These are phyloP conservation scores for Porites lobata DNA, from an alignment of 92 coral and sea anemone species.

Conservation along the genomic window DNA sequence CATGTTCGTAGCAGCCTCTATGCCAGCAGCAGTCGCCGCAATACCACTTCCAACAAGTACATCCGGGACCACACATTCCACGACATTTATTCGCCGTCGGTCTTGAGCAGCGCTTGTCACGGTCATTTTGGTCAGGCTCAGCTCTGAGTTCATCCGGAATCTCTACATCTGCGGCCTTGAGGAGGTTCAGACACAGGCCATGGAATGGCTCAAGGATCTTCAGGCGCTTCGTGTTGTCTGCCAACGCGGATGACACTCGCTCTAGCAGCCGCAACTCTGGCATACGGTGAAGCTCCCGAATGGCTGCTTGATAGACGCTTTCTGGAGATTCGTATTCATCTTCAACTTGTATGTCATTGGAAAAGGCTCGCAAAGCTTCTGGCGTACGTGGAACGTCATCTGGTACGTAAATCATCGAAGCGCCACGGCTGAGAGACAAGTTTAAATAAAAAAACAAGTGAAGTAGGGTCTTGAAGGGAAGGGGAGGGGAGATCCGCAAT, in stretches of 20 bases:
- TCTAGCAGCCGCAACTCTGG: conserved; percentile 39
- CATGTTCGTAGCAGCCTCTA: neutral
- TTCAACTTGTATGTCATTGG: neutral
- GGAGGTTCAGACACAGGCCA: neutral
- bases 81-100: neutral
- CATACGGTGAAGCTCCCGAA: conserved; percentile 22
- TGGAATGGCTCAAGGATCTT: neutral
- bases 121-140: neutral
- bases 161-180: neutral
- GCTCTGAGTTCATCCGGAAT: neutral
- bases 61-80: neutral
- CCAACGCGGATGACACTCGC: conserved; percentile 38
- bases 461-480: neutral
- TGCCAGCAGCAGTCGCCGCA: conserved; percentile 16
- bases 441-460: neutral
- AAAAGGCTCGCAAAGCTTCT: conserved; percentile 27
- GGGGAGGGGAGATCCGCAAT: no score
- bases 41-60: neutral
- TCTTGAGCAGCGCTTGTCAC: neutral
- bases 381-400: conserved; percentile 12
- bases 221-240: conserved; percentile 5
- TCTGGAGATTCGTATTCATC: conserved; percentile 18
- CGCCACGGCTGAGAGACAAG: neutral
- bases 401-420: conserved; percentile 20
- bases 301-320: conserved; percentile 30